These are phyloP conservation scores for Sturmia bella DNA, from an alignment of 2,888 invertebrate species.

Conservation along the genomic window DNA sequence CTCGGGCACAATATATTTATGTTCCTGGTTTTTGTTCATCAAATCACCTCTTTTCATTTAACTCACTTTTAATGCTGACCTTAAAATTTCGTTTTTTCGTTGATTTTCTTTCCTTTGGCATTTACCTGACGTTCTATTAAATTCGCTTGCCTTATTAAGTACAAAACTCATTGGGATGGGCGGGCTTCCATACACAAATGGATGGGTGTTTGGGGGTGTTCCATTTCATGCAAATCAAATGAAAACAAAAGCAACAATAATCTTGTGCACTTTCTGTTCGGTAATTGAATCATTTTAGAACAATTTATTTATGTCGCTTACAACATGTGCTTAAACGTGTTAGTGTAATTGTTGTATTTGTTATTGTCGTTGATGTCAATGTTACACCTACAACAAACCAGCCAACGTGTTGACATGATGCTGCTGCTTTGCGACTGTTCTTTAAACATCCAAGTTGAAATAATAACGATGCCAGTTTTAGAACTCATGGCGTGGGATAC, in stretches of 20 bases:
- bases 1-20: no score
- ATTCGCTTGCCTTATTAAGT: slow-evolving; percentile 56
- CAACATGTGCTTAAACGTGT: slow-evolving; percentile 69
- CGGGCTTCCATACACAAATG: neutral
- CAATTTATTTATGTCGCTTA: slow-evolving; percentile 71
- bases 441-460: slow-evolving; percentile 16
- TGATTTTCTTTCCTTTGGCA: slow-evolving; percentile 26
- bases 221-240: neutral
- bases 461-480: slow-evolving; percentile 24
- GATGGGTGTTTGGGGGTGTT: neutral
- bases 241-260: slow-evolving; percentile 45
- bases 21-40: no score
- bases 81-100: neutral
- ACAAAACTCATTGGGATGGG: slow-evolving; percentile 20
- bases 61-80: neutral
- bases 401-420: neutral
- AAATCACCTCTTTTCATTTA: neutral
- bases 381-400: slow-evolving; percentile 14
- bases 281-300: slow-evolving; percentile 72
- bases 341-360: slow-evolving; percentile 57
- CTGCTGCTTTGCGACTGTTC: neutral
- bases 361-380: slow-evolving; percentile 48
- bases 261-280: slow-evolving; percentile 56
- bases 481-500: neutral
- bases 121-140: slow-evolving; percentile 61